Conservation (phyloP, 2,888 invertebrate species). For the Xestia rhomboidea region DNA sequence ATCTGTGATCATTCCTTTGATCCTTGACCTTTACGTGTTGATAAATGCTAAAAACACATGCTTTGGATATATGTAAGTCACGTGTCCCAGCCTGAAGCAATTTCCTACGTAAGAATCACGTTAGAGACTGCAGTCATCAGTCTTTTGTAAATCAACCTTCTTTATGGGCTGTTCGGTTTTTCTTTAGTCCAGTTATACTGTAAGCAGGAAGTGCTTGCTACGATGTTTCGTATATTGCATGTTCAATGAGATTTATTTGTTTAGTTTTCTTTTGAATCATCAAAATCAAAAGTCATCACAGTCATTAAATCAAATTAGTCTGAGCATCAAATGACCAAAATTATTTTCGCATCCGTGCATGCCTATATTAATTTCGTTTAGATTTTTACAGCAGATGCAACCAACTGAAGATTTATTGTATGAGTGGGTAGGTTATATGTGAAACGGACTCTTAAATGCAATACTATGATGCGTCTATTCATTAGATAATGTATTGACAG, state of each 20-base stretch:
- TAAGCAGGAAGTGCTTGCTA: neutral
- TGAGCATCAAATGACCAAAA: neutral
- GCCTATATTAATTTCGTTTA: neutral
- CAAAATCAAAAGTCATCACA: neutral
- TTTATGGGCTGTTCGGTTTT: neutral
- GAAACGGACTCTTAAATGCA: neutral
- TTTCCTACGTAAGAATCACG: neutral
- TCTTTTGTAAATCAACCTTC: neutral
- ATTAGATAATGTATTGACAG: constrained; percentile 9
- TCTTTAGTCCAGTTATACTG: neutral
- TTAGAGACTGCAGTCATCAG: neutral
- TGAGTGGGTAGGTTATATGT: neutral
- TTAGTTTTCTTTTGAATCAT: neutral
- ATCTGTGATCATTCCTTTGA: neutral
- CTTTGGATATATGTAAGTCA: neutral
- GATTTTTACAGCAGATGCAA: neutral
- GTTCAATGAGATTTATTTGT: neutral
- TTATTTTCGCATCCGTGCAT: neutral
- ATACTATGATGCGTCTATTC: neutral
- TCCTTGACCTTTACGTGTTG: neutral
- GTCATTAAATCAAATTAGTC: neutral
- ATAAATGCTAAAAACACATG: neutral
- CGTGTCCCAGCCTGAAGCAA: neutral
- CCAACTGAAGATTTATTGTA: neutral
- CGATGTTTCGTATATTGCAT: neutral